Evolutionary conservation across 2,113 vertebrate genomes (phyloP).

Genomic region (Amazona vittata): DNA sequence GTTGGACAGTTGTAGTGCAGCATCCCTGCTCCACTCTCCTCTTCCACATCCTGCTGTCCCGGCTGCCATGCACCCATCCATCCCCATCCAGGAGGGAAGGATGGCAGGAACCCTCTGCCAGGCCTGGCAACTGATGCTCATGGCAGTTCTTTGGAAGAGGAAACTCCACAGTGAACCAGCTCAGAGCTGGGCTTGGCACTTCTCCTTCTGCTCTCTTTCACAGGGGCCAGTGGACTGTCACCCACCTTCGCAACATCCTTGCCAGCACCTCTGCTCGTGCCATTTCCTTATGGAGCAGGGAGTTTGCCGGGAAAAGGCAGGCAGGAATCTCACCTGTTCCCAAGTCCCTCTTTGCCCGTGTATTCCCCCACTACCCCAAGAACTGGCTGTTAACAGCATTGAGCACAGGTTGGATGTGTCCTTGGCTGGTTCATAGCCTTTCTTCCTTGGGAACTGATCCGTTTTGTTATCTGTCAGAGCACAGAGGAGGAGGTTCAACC

Average conservation of each 20-base stretch:
- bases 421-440: background rate
- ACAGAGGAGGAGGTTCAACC: accelerated
- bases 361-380: accelerated
- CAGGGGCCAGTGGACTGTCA: too few relatives aligned
- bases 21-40: background rate
- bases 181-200: background rate
- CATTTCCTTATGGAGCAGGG: accelerated
- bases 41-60: accelerated
- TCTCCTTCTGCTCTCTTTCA: accelerated
- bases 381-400: accelerated
- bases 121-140: background rate
- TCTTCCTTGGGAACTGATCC: background rate
- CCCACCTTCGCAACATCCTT: background rate
- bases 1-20: background rate
- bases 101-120: background rate
- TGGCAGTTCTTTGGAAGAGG: background rate
- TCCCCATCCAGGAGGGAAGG: too few relatives aligned
- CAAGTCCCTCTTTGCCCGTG: background rate
- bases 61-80: accelerated
- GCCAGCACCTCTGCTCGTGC: background rate
- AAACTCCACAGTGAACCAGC: background rate
- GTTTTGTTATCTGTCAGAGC: background rate
- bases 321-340: background rate
- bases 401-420: accelerated
- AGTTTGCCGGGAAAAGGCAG: background rate